phyloP scores from a whole-genome alignment of 1,140 invertebrate genomes.

The Brachionus sp. region DNA sequence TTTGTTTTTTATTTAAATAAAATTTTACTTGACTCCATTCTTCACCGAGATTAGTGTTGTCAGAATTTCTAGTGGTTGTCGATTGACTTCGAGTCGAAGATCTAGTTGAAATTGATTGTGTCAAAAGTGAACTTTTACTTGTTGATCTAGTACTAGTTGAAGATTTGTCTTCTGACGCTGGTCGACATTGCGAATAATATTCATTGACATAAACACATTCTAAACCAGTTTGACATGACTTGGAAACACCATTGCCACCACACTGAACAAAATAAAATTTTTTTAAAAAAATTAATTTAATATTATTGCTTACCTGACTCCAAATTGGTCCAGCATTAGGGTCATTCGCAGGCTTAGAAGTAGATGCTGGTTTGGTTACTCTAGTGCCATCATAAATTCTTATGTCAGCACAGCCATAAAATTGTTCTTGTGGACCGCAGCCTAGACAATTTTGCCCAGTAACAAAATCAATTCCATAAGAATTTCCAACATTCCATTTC shows the following conservation, averaged over 20 bases:
- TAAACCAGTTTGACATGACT: not conserved
- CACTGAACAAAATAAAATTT: not conserved
- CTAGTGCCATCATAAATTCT: not conserved
- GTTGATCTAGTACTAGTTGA: too few relatives aligned
- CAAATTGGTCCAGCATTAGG: not conserved
- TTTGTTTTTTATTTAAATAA: not conserved
- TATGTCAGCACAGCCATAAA: slow-evolving; percentile 43
- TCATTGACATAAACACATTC: not conserved
- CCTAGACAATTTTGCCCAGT: slow-evolving; percentile 46
- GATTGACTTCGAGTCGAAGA: not conserved
- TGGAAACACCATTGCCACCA: not conserved
- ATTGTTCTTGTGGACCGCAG: slow-evolving; percentile 48
- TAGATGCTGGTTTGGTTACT: not conserved
- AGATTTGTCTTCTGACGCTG: not conserved
- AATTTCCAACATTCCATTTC: slow-evolving; percentile 45
- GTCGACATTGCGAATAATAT: not conserved
- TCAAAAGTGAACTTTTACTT: too few relatives aligned
- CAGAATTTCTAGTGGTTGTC: not conserved
- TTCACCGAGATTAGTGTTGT: not conserved
- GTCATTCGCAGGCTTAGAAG: not conserved
- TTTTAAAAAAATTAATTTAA: not conserved
- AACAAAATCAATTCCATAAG: slow-evolving; percentile 42
- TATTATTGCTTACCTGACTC: not conserved
- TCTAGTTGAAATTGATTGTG: not conserved
- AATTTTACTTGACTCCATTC: not conserved